Percentiles rank a stretch among this genome's conserved stretches.
phyloP scores from a whole-genome alignment of 1,140 invertebrate genomes.

The Cydia amplana region DNA sequence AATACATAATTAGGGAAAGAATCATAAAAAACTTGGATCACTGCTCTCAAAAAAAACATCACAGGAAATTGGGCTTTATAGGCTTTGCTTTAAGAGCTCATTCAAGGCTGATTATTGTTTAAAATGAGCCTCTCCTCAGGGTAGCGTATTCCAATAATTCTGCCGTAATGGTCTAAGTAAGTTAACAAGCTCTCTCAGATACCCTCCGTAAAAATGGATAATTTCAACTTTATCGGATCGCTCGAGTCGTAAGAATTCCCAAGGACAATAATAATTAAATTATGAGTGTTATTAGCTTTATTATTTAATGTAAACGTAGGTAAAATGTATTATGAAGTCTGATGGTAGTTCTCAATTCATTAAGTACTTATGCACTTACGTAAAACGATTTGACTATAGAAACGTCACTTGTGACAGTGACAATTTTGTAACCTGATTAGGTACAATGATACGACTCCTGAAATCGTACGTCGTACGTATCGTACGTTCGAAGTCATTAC shows the following conservation, averaged over 20 bases:
- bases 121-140: conserved; percentile 34
- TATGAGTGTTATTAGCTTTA: background rate
- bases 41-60: conserved; percentile 37
- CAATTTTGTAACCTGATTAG: too few relatives aligned
- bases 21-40: conserved; percentile 44
- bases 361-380: too few relatives aligned
- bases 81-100: background rate
- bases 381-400: too few relatives aligned
- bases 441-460: too few relatives aligned
- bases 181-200: conserved; percentile 55
- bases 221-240: conserved; percentile 53
- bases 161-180: conserved; percentile 58
- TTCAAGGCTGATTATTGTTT: background rate
- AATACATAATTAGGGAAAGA: conserved; percentile 44
- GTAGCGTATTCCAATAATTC: conserved; percentile 59
- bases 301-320: background rate
- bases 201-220: conserved; percentile 48
- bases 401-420: too few relatives aligned
- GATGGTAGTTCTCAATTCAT: background rate
- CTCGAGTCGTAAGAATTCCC: conserved; percentile 34
- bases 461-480: too few relatives aligned
- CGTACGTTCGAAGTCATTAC: too few relatives aligned
- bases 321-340: background rate
- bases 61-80: conserved; percentile 27
- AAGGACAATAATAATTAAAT: conserved; percentile 20